These are phyloP conservation scores for Psittacula echo DNA, from an alignment of 2,797 vertebrate genomes.

Conservation along the genomic window DNA sequence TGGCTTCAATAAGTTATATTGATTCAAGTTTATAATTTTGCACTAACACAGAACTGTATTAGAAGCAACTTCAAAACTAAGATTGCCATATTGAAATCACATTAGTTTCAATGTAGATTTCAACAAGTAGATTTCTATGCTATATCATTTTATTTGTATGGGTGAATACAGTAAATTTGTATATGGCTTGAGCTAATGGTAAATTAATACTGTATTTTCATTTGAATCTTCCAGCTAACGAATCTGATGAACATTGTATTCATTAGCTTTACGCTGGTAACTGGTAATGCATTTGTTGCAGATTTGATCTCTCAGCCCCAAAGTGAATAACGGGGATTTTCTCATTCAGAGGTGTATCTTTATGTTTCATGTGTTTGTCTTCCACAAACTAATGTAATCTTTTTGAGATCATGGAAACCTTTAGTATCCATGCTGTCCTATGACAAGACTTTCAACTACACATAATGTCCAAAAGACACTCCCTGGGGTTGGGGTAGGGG, in stretches of 20 bases:
- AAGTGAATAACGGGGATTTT: neutral
- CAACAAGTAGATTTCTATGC: neutral
- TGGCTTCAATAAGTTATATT: neutral
- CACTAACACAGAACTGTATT: neutral
- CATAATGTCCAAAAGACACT: neutral
- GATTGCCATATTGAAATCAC: neutral
- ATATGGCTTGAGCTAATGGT: neutral
- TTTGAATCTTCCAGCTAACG: neutral
- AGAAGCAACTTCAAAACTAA: neutral
- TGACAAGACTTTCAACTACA: neutral
- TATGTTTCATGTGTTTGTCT: neutral
- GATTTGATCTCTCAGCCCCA: neutral
- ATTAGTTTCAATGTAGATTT: neutral
- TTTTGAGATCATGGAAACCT: neutral
- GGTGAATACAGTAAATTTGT: neutral
- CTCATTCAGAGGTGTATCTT: neutral
- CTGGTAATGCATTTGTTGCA: neutral
- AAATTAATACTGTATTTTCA: neutral
- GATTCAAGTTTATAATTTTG: neutral
- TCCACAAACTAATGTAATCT: neutral
- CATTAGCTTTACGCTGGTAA: neutral
- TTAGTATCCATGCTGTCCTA: neutral
- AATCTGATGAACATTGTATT: neutral
- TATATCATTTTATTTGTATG: neutral
- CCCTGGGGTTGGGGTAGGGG: neutral